These are phyloP conservation scores for Ligdia adustata DNA, from an alignment of 2,888 invertebrate genomes.

Conservation along the genomic window DNA sequence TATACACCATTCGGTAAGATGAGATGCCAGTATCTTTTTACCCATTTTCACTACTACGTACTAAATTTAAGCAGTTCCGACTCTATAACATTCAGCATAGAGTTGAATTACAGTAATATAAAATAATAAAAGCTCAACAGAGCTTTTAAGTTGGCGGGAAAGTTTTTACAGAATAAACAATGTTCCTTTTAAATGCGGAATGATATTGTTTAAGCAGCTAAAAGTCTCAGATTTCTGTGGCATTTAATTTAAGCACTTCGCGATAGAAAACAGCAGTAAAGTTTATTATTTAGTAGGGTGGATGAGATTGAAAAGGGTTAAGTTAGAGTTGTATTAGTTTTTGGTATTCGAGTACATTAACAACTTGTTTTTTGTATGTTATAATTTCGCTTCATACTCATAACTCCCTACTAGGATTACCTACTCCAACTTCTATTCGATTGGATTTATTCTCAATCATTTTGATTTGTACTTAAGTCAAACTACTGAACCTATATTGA, in stretches of 20 bases:
- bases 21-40: conserved; percentile 35
- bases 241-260: too few relatives aligned
- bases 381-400: too few relatives aligned
- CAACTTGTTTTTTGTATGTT: too few relatives aligned
- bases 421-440: too few relatives aligned
- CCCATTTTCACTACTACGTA: conserved; percentile 12
- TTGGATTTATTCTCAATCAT: too few relatives aligned
- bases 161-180: conserved; percentile 43
- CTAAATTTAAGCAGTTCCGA: conserved; percentile 10
- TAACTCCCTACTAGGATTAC: too few relatives aligned
- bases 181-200: conserved; percentile 19
- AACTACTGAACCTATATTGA: too few relatives aligned
- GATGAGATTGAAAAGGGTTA: conserved; percentile 5
- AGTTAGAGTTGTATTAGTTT: neutral
- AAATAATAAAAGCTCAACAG: conserved; percentile 25
- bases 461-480: too few relatives aligned
- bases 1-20: conserved; percentile 44
- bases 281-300: conserved; percentile 8
- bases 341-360: too few relatives aligned
- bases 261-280: conserved; percentile 9
- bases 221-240: conserved; percentile 13
- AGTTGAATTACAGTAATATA: conserved; percentile 17
- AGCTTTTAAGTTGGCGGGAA: conserved; percentile 65
- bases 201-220: conserved; percentile 15
- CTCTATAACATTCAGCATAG: neutral